Evolutionary conservation across 2,797 vertebrate genomes (phyloP).

Genomic region (Mormyrops boulengeri): DNA sequence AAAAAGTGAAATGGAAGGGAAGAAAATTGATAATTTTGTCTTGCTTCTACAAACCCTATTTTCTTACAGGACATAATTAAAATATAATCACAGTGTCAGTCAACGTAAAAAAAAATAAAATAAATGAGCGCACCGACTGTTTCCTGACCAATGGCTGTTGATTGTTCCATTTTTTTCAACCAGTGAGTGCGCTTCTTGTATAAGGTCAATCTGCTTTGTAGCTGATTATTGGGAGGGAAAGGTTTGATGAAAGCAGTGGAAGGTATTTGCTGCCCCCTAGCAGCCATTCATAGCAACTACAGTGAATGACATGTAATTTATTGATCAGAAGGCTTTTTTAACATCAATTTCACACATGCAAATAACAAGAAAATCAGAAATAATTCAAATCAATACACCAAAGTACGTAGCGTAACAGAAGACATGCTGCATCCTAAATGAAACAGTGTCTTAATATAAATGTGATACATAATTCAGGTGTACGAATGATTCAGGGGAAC

Average conservation of each 20-base stretch:
- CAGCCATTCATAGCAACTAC: constrained; percentile 35
- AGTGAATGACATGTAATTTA: background rate
- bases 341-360: background rate
- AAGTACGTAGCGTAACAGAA: background rate
- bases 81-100: constrained; percentile 57
- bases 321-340: background rate
- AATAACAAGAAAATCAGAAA: background rate
- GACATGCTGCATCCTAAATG: background rate
- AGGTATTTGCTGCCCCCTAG: constrained; percentile 61
- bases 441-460: background rate
- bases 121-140: constrained; percentile 52
- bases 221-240: constrained; percentile 51
- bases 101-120: constrained; percentile 51
- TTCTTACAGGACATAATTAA: constrained; percentile 55
- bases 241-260: constrained; percentile 32
- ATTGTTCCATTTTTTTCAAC: constrained; percentile 61
- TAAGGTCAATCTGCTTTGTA: constrained; percentile 62
- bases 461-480: background rate
- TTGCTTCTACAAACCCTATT: constrained; percentile 37
- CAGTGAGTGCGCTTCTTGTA: constrained; percentile 60
- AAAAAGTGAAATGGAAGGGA: constrained; percentile 30
- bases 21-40: constrained; percentile 37
- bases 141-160: constrained; percentile 49
- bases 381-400: background rate
- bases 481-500: background rate